Conservation (phyloP, 2,113 vertebrate species). For the Notarius quadriscutis region DNA sequence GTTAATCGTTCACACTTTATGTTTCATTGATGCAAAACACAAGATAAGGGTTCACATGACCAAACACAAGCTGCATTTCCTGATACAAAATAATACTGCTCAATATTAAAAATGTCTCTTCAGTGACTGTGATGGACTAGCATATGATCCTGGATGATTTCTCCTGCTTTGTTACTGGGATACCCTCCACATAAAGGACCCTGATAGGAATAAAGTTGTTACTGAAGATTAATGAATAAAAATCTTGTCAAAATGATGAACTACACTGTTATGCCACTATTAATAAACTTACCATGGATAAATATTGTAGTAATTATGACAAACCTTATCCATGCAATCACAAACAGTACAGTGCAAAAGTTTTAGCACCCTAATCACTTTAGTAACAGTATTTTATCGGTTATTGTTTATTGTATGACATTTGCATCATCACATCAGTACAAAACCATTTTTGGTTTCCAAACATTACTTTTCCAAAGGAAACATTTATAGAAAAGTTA, state of each 20-base stretch:
- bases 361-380: too few relatives aligned
- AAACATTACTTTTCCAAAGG: neutral
- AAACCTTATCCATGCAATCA: too few relatives aligned
- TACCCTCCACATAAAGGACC: neutral
- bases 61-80: neutral
- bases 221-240: too few relatives aligned
- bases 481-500: neutral
- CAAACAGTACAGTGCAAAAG: too few relatives aligned
- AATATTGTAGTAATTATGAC: too few relatives aligned
- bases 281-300: too few relatives aligned
- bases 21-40: neutral
- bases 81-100: neutral
- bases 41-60: neutral
- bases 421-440: neutral
- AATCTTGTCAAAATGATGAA: too few relatives aligned
- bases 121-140: neutral
- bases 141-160: neutral
- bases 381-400: too few relatives aligned
- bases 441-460: neutral
- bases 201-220: neutral
- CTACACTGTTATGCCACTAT: too few relatives aligned
- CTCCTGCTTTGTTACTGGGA: neutral
- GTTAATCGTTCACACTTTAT: neutral
- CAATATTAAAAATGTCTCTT: neutral
- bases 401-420: too few relatives aligned